Conservation (phyloP, 2,888 invertebrate species). For the Orthonevra nobilis region DNA sequence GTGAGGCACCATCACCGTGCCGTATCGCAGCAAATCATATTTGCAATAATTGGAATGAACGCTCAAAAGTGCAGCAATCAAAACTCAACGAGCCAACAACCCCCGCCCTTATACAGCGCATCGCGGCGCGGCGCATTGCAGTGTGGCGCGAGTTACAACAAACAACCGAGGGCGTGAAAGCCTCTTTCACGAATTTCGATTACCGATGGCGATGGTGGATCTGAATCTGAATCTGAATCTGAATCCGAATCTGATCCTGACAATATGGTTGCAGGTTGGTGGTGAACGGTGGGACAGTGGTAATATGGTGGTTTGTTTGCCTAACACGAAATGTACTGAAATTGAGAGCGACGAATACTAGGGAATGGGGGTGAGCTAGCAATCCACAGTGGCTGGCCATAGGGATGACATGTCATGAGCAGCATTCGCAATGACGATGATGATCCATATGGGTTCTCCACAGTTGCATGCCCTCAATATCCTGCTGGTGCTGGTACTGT, state of each 20-base stretch:
- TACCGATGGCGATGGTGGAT: too few species aligned
- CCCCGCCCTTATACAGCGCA: constrained; percentile 25
- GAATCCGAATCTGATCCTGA: constrained; percentile 58
- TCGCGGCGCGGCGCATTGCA: not conserved
- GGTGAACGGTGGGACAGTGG: constrained; percentile 58
- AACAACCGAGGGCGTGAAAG: constrained; percentile 54
- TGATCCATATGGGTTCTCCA: constrained; percentile 66
- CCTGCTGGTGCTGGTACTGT: constrained; percentile 37
- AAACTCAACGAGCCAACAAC: constrained; percentile 67
- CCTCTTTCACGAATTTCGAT: constrained; percentile 67
- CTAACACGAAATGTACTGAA: constrained; percentile 56
- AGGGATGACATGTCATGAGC: constrained; percentile 64
- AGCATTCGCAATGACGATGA: constrained; percentile 60
- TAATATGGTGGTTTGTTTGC: constrained; percentile 68
- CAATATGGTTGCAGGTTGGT: constrained; percentile 68
- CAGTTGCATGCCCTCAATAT: constrained; percentile 68
- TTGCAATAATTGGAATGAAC: constrained; percentile 69
- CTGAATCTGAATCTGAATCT: constrained; percentile 57
- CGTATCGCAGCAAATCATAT: constrained; percentile 68
- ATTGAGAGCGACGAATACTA: constrained; percentile 12
- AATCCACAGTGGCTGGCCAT: constrained; percentile 62
- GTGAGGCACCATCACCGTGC: constrained; percentile 57
- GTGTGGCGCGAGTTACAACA: constrained; percentile 4
- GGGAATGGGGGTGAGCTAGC: constrained; percentile 16
- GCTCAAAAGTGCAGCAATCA: constrained; percentile 69